Percentiles rank a stretch among this genome's conserved stretches.
phyloP scores from a whole-genome alignment of 2,797 vertebrate genomes.

The Euphonia xanthogaster region DNA sequence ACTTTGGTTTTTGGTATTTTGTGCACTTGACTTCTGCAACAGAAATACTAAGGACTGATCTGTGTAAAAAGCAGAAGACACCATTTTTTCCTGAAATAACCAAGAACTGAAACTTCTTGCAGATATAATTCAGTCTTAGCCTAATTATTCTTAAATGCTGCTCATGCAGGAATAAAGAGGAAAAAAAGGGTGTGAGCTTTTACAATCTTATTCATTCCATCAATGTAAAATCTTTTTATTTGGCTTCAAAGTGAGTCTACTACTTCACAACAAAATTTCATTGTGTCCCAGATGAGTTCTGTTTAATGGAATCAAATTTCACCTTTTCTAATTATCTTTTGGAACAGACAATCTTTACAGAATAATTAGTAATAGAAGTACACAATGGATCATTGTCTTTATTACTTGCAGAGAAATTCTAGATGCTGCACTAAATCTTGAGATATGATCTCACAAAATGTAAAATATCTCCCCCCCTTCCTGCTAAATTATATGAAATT shows the following conservation, averaged over 20 bases:
- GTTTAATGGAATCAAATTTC: conserved; percentile 83
- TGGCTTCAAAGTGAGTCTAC: conserved; percentile 72
- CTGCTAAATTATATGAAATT: conserved; percentile 67
- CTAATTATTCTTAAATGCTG: conserved; percentile 18
- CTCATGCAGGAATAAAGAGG: not conserved
- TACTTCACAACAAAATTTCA: conserved; percentile 78
- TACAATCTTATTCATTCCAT: conserved; percentile 61
- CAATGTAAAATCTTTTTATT: conserved; percentile 68
- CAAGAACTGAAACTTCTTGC: conserved; percentile 16
- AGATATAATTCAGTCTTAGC: conserved; percentile 27
- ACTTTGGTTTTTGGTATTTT: not conserved
- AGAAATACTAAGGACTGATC: not conserved
- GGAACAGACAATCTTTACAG: conserved; percentile 79
- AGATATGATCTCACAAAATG: conserved; percentile 73
- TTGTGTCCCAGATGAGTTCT: conserved; percentile 75
- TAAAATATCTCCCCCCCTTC: conserved; percentile 65
- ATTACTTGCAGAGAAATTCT: conserved; percentile 76
- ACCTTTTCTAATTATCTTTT: conserved; percentile 82
- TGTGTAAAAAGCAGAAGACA: not conserved
- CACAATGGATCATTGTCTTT: conserved; percentile 82
- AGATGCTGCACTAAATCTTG: conserved; percentile 74
- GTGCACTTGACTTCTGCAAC: not conserved
- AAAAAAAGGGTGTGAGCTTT: conserved; percentile 52
- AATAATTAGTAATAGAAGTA: conserved; percentile 84
- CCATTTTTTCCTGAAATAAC: not conserved